Percentiles rank a stretch among this genome's conserved stretches.
These are phyloP conservation scores for Hydroisotoma schaefferi DNA, from an alignment of 2,888 invertebrate genomes.

Conservation along the genomic window DNA sequence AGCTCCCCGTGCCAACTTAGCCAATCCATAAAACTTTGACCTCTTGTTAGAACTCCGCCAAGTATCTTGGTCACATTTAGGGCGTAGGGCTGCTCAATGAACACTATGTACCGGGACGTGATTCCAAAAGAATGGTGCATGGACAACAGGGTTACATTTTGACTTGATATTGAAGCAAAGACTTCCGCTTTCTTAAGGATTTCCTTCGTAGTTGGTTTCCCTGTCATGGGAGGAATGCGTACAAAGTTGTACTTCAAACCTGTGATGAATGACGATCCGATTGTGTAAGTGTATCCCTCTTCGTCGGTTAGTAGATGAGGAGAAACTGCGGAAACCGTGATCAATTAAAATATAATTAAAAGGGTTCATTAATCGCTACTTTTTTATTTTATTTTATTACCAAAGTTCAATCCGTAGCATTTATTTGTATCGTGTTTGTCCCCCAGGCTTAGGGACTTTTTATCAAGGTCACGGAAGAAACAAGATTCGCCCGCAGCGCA, in stretches of 20 bases:
- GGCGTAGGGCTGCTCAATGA: constrained; percentile 56
- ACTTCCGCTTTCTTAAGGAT: constrained; percentile 49
- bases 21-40: constrained; percentile 52
- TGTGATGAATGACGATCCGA: constrained; percentile 52
- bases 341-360: too few species aligned
- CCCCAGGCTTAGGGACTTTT: constrained; percentile 52
- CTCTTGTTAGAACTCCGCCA: constrained; percentile 51
- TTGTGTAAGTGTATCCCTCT: constrained; percentile 53
- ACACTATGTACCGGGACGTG: constrained; percentile 56
- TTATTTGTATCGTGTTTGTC: constrained; percentile 52
- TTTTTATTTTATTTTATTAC: too few species aligned
- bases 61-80: constrained; percentile 54
- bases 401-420: constrained; percentile 52
- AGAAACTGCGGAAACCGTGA: constrained; percentile 50
- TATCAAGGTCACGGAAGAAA: constrained; percentile 53
- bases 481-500: constrained; percentile 39
- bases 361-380: too few species aligned
- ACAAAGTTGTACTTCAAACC: constrained; percentile 52
- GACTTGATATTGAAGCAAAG: constrained; percentile 35
- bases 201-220: constrained; percentile 43
- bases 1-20: constrained; percentile 53
- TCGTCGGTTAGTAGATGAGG: constrained; percentile 53
- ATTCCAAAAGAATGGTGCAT: constrained; percentile 56
- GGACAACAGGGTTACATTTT: not conserved
- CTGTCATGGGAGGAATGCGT: constrained; percentile 47